Evolutionary conservation across 2,797 vertebrate species (phyloP), one percentile per base, ranked within the genome.

Genomic region (Scolopax rusticola): DNA sequence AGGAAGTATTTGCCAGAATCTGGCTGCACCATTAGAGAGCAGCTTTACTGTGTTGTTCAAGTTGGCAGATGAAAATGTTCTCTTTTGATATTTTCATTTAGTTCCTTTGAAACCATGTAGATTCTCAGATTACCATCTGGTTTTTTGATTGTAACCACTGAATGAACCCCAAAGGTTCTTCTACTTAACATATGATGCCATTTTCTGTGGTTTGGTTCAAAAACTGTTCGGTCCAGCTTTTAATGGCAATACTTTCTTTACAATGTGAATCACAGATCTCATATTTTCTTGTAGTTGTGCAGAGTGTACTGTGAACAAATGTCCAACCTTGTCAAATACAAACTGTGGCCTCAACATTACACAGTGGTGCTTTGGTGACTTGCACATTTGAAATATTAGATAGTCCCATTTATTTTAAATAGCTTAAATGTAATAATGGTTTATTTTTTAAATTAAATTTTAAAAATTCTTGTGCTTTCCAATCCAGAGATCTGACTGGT

Each of bases 51-150:
- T 93, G 96, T 90, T 93, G 71, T 91, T 96, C 68, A 89, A 79
- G 74, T 96, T 98, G 98, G 95, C 96, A 94, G 92, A 92, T 94
- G 85, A 96, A 96, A 97, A 95, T 56, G 84, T 95, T 96, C 96
- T 88, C 90, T 91, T 95, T 96, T 89, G 95, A 94, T 92, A 97
- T 96, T 98, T 98, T 95, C 89, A 59, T 87, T 92, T 97, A 96
- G 93, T 93, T 96, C 70, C 88, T 97, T 95, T 94, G 95, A 97
- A 96, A 84, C 70, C 87, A 71, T 97, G 59, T 65, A 95, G 80
- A 93, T 90, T 97, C 93, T 97, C 88, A 65, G 18, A 79, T 90
- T 97, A 86, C 95, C 89, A 92, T 96, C 93, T 96, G 95, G 4
- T 83, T 95, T 94, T 89, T 95, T 79, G 93, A 82, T 94, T 89